Percentiles rank a stretch among this genome's conserved stretches.
Conservation (phyloP, 2,113 vertebrate species). For the Gorsachius goisagi region DNA sequence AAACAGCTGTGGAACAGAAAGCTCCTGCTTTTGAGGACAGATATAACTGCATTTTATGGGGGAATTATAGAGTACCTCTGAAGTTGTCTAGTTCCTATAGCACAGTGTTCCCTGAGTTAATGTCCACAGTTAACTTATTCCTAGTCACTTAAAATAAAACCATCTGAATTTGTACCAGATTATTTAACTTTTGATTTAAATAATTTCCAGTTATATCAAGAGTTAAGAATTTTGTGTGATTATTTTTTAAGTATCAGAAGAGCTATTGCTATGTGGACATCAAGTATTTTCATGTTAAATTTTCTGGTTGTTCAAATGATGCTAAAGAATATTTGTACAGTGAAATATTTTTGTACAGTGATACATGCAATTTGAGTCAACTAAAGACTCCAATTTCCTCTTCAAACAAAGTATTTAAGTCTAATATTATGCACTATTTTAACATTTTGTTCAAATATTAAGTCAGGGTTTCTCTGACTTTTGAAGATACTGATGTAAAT, state of each 20-base stretch:
- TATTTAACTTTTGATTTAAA: background rate
- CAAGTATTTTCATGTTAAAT: background rate
- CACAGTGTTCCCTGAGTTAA: background rate
- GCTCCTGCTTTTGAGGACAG: background rate
- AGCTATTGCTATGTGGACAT: background rate
- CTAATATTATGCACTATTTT: background rate
- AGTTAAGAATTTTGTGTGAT: background rate
- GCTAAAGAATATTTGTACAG: background rate
- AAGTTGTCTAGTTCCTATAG: background rate
- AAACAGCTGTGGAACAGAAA: background rate
- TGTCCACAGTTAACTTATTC: background rate
- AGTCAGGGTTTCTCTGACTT: background rate
- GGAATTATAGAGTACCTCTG: background rate
- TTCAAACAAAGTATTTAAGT: background rate
- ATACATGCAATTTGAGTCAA: background rate
- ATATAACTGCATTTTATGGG: background rate
- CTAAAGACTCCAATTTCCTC: background rate
- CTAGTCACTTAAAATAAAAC: background rate
- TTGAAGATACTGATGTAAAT: background rate
- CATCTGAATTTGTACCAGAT: background rate
- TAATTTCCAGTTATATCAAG: background rate
- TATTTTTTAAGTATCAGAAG: background rate
- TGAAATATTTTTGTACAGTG: background rate
- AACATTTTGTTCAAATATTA: background rate
- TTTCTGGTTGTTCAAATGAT: background rate